A percentile compares a stretch with the other conserved stretches of the same genome.
phyloP scores from a whole-genome alignment of 2,797 vertebrate species.

The Amniataba percoides region DNA sequence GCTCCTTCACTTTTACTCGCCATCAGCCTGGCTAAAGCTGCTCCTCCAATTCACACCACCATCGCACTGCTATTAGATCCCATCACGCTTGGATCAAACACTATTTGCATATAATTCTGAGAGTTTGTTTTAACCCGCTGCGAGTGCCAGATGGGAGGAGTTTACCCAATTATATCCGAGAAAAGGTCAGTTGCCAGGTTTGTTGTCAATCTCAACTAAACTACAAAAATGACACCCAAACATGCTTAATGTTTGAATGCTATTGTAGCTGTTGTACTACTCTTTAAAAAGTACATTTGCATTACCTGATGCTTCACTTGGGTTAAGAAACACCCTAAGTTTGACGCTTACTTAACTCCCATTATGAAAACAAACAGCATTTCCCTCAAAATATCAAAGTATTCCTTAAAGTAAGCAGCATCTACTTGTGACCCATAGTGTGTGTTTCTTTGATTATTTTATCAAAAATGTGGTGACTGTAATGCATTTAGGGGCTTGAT shows the following conservation, averaged over 20 bases:
- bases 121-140: constrained; percentile 5
- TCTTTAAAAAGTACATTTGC: background rate
- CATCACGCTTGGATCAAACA: constrained; percentile 24
- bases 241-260: background rate
- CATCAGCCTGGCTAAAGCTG: constrained; percentile 32
- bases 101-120: constrained; percentile 16
- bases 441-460: background rate
- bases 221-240: background rate
- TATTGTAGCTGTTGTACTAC: background rate
- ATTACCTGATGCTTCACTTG: background rate
- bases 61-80: constrained; percentile 12
- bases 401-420: background rate
- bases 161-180: background rate
- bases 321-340: background rate
- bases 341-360: background rate
- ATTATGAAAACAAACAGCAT: background rate
- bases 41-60: constrained; percentile 49
- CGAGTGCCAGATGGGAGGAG: background rate
- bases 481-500: background rate
- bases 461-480: background rate
- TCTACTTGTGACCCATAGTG: background rate
- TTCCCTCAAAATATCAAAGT: background rate
- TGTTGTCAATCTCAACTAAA: background rate
- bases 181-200: background rate
- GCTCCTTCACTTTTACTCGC: constrained; percentile 53